A percentile compares a stretch with the other conserved stretches of the same genome.
These are phyloP conservation scores for Caenorhabditis afra DNA, from an alignment of 2,888 invertebrate species.

Conservation along the genomic window DNA sequence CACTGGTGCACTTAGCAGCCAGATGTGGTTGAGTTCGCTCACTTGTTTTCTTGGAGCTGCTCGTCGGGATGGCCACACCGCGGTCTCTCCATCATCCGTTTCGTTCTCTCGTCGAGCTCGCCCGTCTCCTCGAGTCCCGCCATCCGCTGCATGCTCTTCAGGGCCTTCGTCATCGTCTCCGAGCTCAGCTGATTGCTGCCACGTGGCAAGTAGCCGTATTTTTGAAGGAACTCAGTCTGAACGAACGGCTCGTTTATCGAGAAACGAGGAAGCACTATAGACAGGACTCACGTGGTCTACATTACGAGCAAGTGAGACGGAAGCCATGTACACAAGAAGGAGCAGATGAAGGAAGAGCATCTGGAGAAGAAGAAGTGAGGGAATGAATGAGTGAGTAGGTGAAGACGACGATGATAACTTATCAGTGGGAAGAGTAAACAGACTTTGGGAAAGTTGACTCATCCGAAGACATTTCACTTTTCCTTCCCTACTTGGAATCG, in stretches of 20 bases:
- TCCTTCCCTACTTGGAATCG: not conserved
- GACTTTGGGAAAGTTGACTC: conserved; percentile 31
- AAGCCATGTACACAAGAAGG: conserved; percentile 9
- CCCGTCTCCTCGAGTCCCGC: conserved; percentile 59
- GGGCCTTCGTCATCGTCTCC: conserved; percentile 25
- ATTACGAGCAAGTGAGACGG: conserved; percentile 14
- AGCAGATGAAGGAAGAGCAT: conserved; percentile 13
- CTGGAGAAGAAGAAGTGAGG: conserved; percentile 10
- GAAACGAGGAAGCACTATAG: no score
- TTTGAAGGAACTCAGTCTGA: conserved; percentile 51
- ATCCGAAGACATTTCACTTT: conserved; percentile 13
- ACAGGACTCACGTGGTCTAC: conserved; percentile 44
- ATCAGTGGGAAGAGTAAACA: conserved; percentile 38
- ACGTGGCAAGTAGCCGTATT: conserved; percentile 44
- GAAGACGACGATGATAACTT: conserved; percentile 18
- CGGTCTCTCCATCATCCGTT: conserved; percentile 49
- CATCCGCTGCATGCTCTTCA: conserved; percentile 58
- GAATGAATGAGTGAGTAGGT: no score
- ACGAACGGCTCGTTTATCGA: not conserved
- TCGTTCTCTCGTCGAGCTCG: conserved; percentile 53
- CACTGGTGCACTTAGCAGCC: no score
- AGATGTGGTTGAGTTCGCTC: no score
- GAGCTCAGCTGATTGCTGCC: conserved; percentile 42
- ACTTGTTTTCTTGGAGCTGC: no score
- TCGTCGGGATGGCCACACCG: conserved; percentile 60